phyloP scores from a whole-genome alignment of 2,113 vertebrate species.

The Anoplopoma fimbria region DNA sequence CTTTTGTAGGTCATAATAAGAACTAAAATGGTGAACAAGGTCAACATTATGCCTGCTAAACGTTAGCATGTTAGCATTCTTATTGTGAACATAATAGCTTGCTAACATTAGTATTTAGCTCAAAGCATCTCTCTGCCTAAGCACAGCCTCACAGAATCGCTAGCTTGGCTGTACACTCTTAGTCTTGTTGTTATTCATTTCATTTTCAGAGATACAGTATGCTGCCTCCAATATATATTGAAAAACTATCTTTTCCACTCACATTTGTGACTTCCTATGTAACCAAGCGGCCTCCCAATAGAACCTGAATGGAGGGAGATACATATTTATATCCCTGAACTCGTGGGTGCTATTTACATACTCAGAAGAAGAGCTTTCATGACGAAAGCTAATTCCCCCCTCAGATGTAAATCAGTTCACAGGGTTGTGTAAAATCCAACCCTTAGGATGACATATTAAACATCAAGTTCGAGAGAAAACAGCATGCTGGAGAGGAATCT shows the following conservation, averaged over 20 bases:
- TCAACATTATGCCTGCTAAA: neutral
- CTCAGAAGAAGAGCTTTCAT: constrained; percentile 54
- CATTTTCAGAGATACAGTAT: neutral
- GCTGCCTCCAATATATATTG: neutral
- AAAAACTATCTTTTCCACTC: neutral
- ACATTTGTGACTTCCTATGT: constrained; percentile 17
- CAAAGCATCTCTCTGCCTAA: neutral
- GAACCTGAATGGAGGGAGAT: constrained; percentile 16
- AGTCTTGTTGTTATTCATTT: neutral
- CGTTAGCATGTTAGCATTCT: neutral
- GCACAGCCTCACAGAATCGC: neutral
- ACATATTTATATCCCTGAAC: constrained; percentile 45
- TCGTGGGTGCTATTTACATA: constrained; percentile 47
- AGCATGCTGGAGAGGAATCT: constrained; percentile 37
- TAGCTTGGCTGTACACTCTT: neutral
- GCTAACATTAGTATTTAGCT: neutral
- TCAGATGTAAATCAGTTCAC: constrained; percentile 43
- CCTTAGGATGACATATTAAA: constrained; percentile 50
- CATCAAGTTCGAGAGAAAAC: constrained; percentile 23
- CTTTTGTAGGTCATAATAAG: neutral
- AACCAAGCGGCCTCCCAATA: constrained; percentile 1
- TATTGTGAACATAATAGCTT: neutral
- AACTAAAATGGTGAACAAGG: neutral
- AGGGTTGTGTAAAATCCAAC: constrained; percentile 42
- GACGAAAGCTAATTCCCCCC: constrained; percentile 56